Evolutionary conservation across 2,797 vertebrate genomes (phyloP), one percentile per base, ranked within the genome.

Genomic region (Carcharodon carcharias): DNA sequence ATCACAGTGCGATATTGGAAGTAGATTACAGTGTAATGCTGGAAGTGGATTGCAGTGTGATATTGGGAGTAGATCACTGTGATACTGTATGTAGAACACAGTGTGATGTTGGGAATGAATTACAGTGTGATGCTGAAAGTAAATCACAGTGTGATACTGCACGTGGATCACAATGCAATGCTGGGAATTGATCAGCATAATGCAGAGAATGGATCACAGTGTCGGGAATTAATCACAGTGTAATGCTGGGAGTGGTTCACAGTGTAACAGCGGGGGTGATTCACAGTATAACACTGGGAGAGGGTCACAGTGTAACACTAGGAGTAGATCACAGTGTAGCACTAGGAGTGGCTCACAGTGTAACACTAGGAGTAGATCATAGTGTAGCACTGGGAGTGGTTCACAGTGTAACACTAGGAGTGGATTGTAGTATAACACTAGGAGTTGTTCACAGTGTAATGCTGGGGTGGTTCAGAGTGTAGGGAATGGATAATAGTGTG

Each of bases 131-230:
- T 56, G 9, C 73, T 77, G 35, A 12, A 35, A 77, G 12, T n/a
- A 11, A 35, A 9, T 14, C 71, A 73, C 45, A 50, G 71, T 31
- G 63, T 65, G 26, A 12, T 18, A 26, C 67, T 23, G 67, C 69
- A 71, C 69, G 96, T 96, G 96, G 97, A 7, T 21, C 26, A 67
- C 96, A 31, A 67, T 7, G 0, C 96, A 96, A 91, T 50, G n/a
- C 18, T 35, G 73, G 12, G 11, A 73, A 12, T 23, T 6, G 45
- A 40, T 85, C 18, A 50, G 45, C 45, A 45, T 5, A 1, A 16
- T 85, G n/a, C 21, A 12, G 16, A 31, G 61, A 40, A 96, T 96
- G 96, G 97, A 96, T 97, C 96, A 96, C 96, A 88, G 71, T 50
- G 67, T 71, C 0, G 40, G 40, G 63, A 54, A 73, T 69, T 96